These are phyloP conservation scores for Thymelicus acteon DNA, from an alignment of 2,888 invertebrate species.

Conservation along the genomic window DNA sequence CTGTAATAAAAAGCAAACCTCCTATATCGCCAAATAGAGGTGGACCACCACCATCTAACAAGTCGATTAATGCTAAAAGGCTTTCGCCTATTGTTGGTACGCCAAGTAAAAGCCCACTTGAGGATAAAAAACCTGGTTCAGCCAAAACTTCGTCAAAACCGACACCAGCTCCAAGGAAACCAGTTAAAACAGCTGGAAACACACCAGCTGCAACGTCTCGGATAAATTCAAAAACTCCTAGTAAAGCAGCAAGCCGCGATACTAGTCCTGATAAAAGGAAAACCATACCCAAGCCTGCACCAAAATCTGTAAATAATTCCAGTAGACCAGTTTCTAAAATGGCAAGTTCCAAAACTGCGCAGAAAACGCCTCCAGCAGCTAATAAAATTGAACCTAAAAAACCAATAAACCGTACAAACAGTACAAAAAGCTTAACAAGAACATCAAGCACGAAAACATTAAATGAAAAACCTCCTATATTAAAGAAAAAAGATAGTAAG, in stretches of 20 bases:
- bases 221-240: conserved; percentile 74
- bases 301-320: conserved; percentile 49
- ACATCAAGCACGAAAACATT: conserved; percentile 73
- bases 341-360: conserved; percentile 61
- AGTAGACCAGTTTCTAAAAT: conserved; percentile 63
- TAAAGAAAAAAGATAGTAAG: conserved; percentile 67
- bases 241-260: conserved; percentile 72
- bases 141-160: conserved; percentile 65
- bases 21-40: conserved; percentile 77
- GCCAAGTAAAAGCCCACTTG: conserved; percentile 78
- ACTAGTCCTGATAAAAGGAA: conserved; percentile 75
- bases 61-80: conserved; percentile 73
- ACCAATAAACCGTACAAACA: conserved; percentile 71
- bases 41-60: conserved; percentile 79
- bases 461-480: conserved; percentile 66
- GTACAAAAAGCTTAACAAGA: conserved; percentile 72
- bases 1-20: conserved; percentile 75
- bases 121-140: conserved; percentile 66
- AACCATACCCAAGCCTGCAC: conserved; percentile 50
- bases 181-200: conserved; percentile 66
- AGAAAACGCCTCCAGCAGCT: conserved; percentile 58
- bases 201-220: conserved; percentile 73
- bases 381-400: conserved; percentile 69
- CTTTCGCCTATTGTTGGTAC: conserved; percentile 81
- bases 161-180: conserved; percentile 59